These are phyloP conservation scores for Aphelocoma californica DNA, from an alignment of 2,797 vertebrate species.

Conservation along the genomic window DNA sequence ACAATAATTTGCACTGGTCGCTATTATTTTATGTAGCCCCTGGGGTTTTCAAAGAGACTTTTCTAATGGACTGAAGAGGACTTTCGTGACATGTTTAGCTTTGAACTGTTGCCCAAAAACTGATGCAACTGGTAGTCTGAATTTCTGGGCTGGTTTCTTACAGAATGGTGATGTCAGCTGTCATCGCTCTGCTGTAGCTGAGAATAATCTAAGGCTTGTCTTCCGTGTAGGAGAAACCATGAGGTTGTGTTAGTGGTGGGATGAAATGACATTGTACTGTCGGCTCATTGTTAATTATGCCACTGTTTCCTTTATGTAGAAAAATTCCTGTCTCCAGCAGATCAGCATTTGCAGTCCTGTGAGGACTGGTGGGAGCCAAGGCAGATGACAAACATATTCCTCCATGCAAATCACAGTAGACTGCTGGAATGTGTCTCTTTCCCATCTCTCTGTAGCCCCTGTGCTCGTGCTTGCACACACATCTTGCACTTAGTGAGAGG, in stretches of 20 bases:
- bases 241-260: neutral
- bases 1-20: neutral
- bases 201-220: constrained; percentile 35
- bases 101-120: constrained; percentile 56
- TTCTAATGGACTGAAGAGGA: constrained; percentile 15
- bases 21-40: neutral
- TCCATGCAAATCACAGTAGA: neutral
- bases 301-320: constrained; percentile 7
- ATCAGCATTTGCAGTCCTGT: neutral
- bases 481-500: neutral
- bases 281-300: neutral
- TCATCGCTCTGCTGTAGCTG: constrained; percentile 36
- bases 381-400: neutral
- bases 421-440: neutral
- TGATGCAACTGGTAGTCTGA: constrained; percentile 56
- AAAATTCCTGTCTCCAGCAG: neutral
- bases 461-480: neutral
- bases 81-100: constrained; percentile 28
- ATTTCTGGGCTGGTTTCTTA: constrained; percentile 45
- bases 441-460: neutral
- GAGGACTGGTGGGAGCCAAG: neutral
- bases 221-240: neutral
- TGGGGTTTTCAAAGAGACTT: neutral
- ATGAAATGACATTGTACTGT: neutral
- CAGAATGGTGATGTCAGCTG: constrained; percentile 54